Evolutionary conservation across 37 sponge, comb jelly and placozoan genomes (phyloP).

Genomic region (Mnemiopsis leidyi): DNA sequence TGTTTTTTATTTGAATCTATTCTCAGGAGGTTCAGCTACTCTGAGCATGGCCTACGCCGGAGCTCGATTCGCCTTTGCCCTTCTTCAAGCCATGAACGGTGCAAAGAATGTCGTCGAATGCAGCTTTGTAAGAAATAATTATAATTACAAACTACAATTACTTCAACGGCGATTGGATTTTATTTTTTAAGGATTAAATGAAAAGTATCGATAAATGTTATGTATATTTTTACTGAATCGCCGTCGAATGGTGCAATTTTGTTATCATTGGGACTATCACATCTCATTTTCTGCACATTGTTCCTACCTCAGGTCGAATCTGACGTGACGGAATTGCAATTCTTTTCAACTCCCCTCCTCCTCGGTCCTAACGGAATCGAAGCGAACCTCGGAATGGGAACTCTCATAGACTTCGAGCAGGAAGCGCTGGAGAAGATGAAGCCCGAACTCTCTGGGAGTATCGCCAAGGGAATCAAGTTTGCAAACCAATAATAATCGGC

Average conservation of each 20-base stretch:
- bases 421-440: constrained; percentile 76
- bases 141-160: no score
- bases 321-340: constrained; percentile 78
- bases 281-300: no score
- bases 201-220: no score
- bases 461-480: constrained; percentile 79
- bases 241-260: no score
- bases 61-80: constrained; percentile 71
- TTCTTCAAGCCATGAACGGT: constrained; percentile 71
- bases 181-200: no score
- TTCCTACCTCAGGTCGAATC: constrained; percentile 71
- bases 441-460: constrained; percentile 84
- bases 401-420: constrained; percentile 84
- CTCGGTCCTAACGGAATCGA: constrained; percentile 84
- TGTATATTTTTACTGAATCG: no score
- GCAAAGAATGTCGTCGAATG: constrained; percentile 85
- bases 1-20: background rate
- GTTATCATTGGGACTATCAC: no score
- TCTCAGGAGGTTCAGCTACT: constrained; percentile 92
- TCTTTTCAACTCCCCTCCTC: constrained; percentile 88
- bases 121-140: constrained; percentile 73
- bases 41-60: constrained; percentile 99
- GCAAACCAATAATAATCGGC: constrained; percentile 67
- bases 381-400: constrained; percentile 82
- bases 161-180: no score